A percentile compares a stretch with the other conserved stretches of the same genome.
Evolutionary conservation across 1,140 invertebrate genomes (phyloP).

Genomic region (Meteorus sp.): DNA sequence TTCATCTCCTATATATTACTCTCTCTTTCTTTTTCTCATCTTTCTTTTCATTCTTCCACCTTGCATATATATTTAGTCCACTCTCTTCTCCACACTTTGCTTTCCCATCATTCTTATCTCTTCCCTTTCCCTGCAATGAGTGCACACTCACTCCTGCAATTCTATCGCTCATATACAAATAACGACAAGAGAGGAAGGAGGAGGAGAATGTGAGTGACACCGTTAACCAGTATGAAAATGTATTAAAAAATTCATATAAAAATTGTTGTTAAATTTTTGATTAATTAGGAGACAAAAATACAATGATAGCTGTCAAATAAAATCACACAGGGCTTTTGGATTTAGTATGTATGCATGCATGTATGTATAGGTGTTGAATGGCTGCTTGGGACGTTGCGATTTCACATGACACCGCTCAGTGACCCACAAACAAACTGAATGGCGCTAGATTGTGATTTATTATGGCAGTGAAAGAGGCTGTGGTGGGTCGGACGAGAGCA

Average conservation of each 20-base stretch:
- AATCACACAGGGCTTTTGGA: not conserved
- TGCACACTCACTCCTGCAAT: slow-evolving; percentile 7
- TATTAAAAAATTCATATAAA: too few relatives aligned
- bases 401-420: slow-evolving; percentile 28
- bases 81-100: not conserved
- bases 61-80: not conserved
- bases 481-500: slow-evolving; percentile 16
- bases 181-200: too few relatives aligned
- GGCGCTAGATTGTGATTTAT: slow-evolving; percentile 33
- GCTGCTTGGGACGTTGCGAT: slow-evolving; percentile 17
- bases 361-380: not conserved
- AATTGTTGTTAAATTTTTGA: too few relatives aligned
- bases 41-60: not conserved
- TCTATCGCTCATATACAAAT: slow-evolving; percentile 20
- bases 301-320: too few relatives aligned
- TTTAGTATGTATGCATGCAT: not conserved
- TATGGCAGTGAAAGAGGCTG: slow-evolving; percentile 26
- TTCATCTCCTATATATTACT: slow-evolving; percentile 4
- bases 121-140: not conserved
- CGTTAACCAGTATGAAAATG: too few relatives aligned
- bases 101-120: slow-evolving; percentile 1
- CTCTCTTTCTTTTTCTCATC: not conserved
- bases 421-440: slow-evolving; percentile 32
- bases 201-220: too few relatives aligned
- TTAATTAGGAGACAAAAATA: too few relatives aligned